Percentiles rank a stretch among this genome's conserved stretches.
phyloP scores from a whole-genome alignment of 2,113 vertebrate genomes.

The Tachycineta bicolor region DNA sequence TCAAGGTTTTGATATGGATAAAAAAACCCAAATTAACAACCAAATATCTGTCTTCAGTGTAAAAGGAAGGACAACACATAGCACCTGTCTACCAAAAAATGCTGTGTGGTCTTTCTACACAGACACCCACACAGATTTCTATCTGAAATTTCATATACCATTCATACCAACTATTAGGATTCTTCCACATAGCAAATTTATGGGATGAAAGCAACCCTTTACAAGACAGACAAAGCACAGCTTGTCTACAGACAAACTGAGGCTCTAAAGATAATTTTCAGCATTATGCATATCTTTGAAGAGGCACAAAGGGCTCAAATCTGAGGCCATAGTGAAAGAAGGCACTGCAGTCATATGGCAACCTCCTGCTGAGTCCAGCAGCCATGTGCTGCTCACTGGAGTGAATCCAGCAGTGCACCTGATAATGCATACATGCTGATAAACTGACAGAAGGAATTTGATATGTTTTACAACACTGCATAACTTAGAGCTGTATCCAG shows the following conservation, averaged over 20 bases:
- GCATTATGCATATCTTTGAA: neutral
- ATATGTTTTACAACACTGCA: neutral
- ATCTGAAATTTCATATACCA: neutral
- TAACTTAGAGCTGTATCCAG: neutral
- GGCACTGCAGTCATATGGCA: neutral
- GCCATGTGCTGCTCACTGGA: neutral
- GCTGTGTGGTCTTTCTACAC: neutral
- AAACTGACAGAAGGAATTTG: slow-evolving; percentile 6
- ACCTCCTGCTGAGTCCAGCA: neutral
- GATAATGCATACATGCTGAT: neutral
- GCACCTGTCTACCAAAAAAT: neutral
- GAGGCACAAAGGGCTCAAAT: neutral
- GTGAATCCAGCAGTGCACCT: neutral
- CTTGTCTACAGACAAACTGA: neutral
- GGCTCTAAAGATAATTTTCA: neutral
- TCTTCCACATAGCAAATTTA: neutral
- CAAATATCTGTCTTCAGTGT: neutral
- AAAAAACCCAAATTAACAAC: neutral
- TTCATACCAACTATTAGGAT: neutral
- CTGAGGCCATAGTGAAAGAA: neutral
- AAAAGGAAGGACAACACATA: neutral
- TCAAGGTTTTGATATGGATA: neutral
- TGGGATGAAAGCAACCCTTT: neutral
- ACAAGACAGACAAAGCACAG: neutral
- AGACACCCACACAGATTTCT: neutral